Evolutionary conservation across 2,797 vertebrate genomes (phyloP), one percentile per base, ranked within the genome.

Genomic region (Gallinago solitaria): DNA sequence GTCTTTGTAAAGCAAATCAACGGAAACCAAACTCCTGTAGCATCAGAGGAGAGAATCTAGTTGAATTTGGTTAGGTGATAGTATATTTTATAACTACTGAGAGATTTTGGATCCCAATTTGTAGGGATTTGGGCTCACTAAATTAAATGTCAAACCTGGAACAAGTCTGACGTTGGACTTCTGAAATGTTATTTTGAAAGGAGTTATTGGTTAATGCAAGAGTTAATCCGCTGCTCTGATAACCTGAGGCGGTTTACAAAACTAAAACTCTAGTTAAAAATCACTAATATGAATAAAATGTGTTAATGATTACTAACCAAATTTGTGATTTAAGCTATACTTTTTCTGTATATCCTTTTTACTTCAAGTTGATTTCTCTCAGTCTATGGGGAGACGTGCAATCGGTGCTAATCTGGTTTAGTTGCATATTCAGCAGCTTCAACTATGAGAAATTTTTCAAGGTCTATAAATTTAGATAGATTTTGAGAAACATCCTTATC

Each of bases 1-100:
- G 68, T 79, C 95, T 96, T 95, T 94, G 80, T 97, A 81, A 96
- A 94, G 71, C 95, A 93, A 96, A 91, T 96, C 95, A 95, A 89
- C 90, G 54, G 89, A 92, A 92, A 94, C 93, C 82, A 94, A 96
- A 89, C 69, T 97, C 78, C 69, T 83, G 70, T 94, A 88, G 73
- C 64, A 74, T 80, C 59, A 57, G 32, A 87, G 39, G 43, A 87
- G 43, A 87, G 70, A 80, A 86, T 59, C 60, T 76, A 47, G 68
- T 76, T 60, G 78, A 73, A 20, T 89, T 94, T 82, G 63, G 76
- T 74, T 87, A 83, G 74, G 88, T 83, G 61, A 18, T 32, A n/a
- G 6, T 33, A 6, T 9, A 20, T 57, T 88, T 94, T 68, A 70
- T 80, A 63, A 56, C 63, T 21, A 33, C 8, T 64, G 59, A 23